Percentiles rank a stretch among this genome's conserved stretches.
Conservation (phyloP, 2,113 vertebrate genomes). For the Otolemur garnettii region DNA sequence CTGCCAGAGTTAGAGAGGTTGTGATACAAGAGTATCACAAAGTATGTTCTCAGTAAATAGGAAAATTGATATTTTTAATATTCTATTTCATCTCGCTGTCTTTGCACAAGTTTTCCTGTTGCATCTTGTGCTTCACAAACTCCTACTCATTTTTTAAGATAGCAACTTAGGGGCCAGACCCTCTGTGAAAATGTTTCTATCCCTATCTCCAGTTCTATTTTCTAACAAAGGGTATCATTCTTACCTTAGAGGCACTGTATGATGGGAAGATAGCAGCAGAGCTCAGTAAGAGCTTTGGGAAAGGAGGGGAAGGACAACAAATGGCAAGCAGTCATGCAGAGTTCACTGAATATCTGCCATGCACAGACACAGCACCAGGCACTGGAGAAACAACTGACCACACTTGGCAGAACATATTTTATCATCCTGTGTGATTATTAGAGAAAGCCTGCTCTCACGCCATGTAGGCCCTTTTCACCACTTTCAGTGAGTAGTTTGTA, state of each 20-base stretch:
- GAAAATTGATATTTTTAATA: background rate
- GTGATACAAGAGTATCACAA: background rate
- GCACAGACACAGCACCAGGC: background rate
- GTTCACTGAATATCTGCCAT: background rate
- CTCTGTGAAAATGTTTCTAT: background rate
- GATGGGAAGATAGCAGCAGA: background rate
- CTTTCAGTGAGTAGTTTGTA: background rate
- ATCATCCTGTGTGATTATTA: constrained; percentile 47
- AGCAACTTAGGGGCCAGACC: background rate
- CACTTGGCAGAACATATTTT: constrained; percentile 43
- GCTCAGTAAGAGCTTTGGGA: background rate
- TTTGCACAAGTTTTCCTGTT: background rate
- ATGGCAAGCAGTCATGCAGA: background rate
- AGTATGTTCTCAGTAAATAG: background rate
- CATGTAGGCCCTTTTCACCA: background rate
- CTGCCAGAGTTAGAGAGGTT: background rate
- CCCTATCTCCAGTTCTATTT: background rate
- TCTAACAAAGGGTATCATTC: background rate
- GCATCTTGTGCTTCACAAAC: background rate
- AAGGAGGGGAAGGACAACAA: background rate
- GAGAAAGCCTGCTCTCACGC: background rate
- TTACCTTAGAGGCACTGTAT: background rate
- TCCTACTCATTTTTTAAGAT: background rate
- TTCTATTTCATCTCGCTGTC: background rate
- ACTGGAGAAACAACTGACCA: background rate